Percentiles rank a stretch among this genome's conserved stretches.
These are phyloP conservation scores for Alethe diademata DNA, from an alignment of 2,113 vertebrate species.

Conservation along the genomic window DNA sequence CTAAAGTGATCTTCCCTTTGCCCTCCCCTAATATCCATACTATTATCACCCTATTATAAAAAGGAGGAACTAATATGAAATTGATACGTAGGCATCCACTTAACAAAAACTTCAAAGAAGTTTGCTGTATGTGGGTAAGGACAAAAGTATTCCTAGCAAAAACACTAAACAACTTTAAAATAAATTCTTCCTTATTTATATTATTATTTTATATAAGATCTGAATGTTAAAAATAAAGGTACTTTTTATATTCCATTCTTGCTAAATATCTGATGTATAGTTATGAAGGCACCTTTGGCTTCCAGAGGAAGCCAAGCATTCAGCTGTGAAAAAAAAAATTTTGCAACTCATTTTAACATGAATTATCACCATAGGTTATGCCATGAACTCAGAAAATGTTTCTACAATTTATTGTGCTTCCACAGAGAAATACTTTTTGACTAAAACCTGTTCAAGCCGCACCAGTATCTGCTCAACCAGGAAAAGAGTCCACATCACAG, in stretches of 20 bases:
- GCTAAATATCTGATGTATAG: background rate
- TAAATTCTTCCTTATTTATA: background rate
- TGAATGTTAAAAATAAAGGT: background rate
- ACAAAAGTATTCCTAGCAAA: background rate
- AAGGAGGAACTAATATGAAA: background rate
- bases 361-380: background rate
- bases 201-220: background rate
- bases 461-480: background rate
- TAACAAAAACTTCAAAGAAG: background rate
- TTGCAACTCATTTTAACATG: background rate
- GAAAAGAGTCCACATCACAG: background rate
- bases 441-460: background rate
- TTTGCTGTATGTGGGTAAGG: background rate
- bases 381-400: background rate
- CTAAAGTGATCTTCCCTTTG: background rate
- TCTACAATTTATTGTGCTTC: background rate
- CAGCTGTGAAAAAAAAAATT: background rate
- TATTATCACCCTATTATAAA: background rate
- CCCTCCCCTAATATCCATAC: background rate
- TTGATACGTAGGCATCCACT: accelerated
- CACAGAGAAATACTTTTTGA: background rate
- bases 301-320: background rate
- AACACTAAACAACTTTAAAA: background rate
- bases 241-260: background rate
- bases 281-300: background rate